Percentiles rank a stretch among this genome's conserved stretches.
phyloP scores from a whole-genome alignment of 2,797 vertebrate genomes.

The Todus mexicanus region DNA sequence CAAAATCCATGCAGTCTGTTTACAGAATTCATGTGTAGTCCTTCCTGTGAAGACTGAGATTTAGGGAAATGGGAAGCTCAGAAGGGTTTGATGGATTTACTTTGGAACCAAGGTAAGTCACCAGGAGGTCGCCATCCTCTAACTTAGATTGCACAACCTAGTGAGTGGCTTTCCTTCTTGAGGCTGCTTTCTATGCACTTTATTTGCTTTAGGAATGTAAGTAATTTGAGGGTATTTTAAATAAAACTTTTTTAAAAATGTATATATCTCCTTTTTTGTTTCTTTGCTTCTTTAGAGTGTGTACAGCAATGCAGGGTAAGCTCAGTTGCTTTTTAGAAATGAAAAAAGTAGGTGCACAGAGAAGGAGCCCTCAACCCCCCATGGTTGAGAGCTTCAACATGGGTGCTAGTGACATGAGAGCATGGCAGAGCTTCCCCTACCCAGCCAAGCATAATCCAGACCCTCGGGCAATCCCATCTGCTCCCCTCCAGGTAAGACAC shows the following conservation, averaged over 20 bases:
- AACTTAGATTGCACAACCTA: not conserved
- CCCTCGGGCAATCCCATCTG: rapidly evolving
- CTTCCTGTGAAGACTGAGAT: not conserved
- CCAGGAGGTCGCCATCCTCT: not conserved
- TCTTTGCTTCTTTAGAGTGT: not conserved
- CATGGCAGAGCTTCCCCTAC: not conserved
- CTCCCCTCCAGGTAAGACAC: not conserved
- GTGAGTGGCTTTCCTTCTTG: not conserved
- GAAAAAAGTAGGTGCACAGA: not conserved
- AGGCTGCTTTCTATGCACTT: not conserved
- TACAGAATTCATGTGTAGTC: not conserved
- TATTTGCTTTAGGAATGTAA: not conserved
- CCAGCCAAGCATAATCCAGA: not conserved
- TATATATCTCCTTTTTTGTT: not conserved
- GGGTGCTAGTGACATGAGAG: rapidly evolving
- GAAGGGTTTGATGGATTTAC: not conserved
- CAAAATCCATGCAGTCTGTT: not conserved
- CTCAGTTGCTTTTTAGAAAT: not conserved
- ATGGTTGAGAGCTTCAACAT: not conserved
- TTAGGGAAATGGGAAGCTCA: not conserved
- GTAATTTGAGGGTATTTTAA: not conserved
- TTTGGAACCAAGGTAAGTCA: not conserved
- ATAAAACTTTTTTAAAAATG: not conserved
- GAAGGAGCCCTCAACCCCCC: not conserved
- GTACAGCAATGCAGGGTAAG: not conserved